Percentiles rank a stretch among this genome's conserved stretches.
Evolutionary conservation across 2,888 invertebrate species (phyloP).

Genomic region (Micropterix aruncella): DNA sequence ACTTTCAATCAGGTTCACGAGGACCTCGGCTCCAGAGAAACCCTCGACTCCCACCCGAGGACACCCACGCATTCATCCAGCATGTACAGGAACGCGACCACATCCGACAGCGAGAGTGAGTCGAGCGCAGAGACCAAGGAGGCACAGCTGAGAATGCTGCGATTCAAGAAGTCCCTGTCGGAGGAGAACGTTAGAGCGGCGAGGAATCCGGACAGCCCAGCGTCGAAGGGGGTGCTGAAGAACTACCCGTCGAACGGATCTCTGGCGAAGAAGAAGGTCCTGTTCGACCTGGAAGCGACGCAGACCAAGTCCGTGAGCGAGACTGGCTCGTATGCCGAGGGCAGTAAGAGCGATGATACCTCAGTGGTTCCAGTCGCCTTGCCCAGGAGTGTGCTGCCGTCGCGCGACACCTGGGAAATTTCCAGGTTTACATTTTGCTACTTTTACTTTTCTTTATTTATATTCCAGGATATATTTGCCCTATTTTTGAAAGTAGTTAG

Average conservation of each 20-base stretch:
- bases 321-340: constrained; percentile 34
- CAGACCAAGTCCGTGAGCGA: constrained; percentile 38
- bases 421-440: constrained; percentile 29
- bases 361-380: too few species aligned
- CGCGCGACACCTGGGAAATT: constrained; percentile 35
- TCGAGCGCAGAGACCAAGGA: not conserved
- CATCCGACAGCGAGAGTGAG: constrained; percentile 6
- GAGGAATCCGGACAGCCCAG: constrained; percentile 12
- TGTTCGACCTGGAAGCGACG: constrained; percentile 45
- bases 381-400: constrained; percentile 19
- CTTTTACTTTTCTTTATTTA: too few species aligned
- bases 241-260: constrained; percentile 38
- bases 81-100: constrained; percentile 4
- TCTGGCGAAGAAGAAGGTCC: constrained; percentile 45
- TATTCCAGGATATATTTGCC: too few species aligned
- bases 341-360: constrained; percentile 29
- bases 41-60: too few species aligned
- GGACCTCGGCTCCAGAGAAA: not conserved
- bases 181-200: constrained; percentile 18
- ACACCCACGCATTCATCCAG: not conserved
- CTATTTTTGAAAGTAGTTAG: too few species aligned
- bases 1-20: too few species aligned
- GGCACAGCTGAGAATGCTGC: not conserved
- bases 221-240: constrained; percentile 43
- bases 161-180: constrained; percentile 13